Evolutionary conservation across 2,888 invertebrate species (phyloP).

Genomic region (Xiphydria camelus): DNA sequence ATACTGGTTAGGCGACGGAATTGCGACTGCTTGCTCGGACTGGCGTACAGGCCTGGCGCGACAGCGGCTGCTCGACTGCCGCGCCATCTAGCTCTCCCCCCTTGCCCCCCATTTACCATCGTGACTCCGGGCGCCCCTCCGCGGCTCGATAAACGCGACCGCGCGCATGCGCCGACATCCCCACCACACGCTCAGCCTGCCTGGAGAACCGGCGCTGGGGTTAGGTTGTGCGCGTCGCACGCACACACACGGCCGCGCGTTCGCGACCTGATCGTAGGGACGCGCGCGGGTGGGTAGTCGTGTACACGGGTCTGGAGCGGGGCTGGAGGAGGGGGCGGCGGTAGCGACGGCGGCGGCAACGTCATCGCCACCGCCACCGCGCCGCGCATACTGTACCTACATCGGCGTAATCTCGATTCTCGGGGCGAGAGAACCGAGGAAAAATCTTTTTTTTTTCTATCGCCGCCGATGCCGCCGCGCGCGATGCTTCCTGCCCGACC

Average conservation of each 20-base stretch:
- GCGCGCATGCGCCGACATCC: slow-evolving; percentile 21
- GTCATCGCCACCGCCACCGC: slow-evolving; percentile 31
- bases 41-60: slow-evolving; percentile 65
- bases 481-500: too few species aligned
- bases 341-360: slow-evolving; percentile 48
- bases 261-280: background rate
- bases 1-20: slow-evolving; percentile 56
- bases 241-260: slow-evolving; percentile 22
- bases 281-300: slow-evolving; percentile 26
- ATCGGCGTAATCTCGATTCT: slow-evolving; percentile 48
- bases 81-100: slow-evolving; percentile 30
- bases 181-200: slow-evolving; percentile 17
- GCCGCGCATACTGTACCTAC: slow-evolving; percentile 32
- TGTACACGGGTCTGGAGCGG: slow-evolving; percentile 38
- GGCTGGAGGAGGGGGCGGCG: slow-evolving; percentile 57
- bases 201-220: slow-evolving; percentile 51
- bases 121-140: slow-evolving; percentile 12
- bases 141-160: slow-evolving; percentile 9
- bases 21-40: slow-evolving; percentile 52
- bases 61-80: slow-evolving; percentile 65
- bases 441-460: slow-evolving; percentile 44
- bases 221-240: slow-evolving; percentile 44
- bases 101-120: too few species aligned
- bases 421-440: slow-evolving; percentile 27
- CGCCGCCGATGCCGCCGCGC: slow-evolving; percentile 19